Evolutionary conservation across 2,113 vertebrate genomes (phyloP).

Genomic region (Athene cunicularia): DNA sequence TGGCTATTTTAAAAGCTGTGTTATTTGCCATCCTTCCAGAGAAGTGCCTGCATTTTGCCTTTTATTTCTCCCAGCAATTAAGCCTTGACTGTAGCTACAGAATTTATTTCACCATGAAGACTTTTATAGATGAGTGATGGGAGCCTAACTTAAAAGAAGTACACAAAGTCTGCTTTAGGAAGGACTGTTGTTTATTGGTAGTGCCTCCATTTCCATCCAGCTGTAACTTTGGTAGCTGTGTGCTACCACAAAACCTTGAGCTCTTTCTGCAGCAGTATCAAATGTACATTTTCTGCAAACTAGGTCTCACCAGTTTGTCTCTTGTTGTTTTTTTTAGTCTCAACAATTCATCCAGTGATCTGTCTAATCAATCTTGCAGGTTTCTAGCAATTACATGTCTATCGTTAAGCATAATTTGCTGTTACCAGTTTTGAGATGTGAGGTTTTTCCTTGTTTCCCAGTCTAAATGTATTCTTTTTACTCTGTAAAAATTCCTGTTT

Average conservation of each 20-base stretch:
- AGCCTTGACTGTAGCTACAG: neutral
- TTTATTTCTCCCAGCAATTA: neutral
- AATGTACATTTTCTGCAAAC: neutral
- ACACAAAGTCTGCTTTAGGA: neutral
- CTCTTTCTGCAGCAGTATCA: neutral
- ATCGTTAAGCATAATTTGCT: neutral
- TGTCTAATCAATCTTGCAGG: neutral
- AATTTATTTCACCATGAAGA: neutral
- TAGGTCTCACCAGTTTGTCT: neutral
- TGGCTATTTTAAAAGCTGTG: neutral
- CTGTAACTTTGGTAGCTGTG: neutral
- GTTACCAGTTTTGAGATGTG: neutral
- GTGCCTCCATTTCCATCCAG: neutral
- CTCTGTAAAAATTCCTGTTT: neutral
- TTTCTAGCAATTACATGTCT: neutral
- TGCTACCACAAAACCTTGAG: neutral
- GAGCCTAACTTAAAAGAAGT: neutral
- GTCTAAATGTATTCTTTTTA: neutral
- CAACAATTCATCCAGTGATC: neutral
- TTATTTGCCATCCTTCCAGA: neutral
- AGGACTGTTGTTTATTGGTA: neutral
- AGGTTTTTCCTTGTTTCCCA: neutral
- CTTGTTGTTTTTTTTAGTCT: neutral
- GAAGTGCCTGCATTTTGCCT: neutral
- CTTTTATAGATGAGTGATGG: neutral